A percentile compares a stretch with the other conserved stretches of the same genome.
Conservation (phyloP, 2,797 vertebrate species). For the Halcyon chelicuti region DNA sequence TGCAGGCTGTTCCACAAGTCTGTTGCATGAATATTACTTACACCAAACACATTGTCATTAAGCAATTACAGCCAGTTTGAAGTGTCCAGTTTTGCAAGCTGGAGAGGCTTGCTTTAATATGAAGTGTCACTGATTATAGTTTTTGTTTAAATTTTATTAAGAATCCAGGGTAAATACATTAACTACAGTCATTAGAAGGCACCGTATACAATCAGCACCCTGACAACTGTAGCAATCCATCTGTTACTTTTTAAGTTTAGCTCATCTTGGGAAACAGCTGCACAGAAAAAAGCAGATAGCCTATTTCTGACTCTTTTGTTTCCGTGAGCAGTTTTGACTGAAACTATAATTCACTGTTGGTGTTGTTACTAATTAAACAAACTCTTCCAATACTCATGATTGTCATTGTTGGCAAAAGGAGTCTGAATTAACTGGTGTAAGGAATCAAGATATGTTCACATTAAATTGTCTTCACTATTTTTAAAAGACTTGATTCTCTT, state of each 20-base stretch:
- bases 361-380: background rate
- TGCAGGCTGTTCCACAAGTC: background rate
- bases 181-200: background rate
- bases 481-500: background rate
- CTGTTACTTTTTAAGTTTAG: background rate
- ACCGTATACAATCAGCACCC: background rate
- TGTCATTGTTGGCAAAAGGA: background rate
- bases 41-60: fast-evolving
- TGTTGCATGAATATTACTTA: background rate
- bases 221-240: background rate
- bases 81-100: background rate
- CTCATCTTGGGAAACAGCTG: background rate
- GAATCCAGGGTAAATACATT: background rate
- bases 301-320: background rate
- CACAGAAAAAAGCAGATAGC: background rate
- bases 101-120: background rate
- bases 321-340: background rate
- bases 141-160: background rate
- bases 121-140: background rate
- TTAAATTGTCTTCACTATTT: background rate
- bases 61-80: background rate
- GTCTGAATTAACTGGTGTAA: background rate
- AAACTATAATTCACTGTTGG: background rate
- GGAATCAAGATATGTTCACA: background rate
- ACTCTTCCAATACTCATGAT: background rate